Conservation (phyloP, 2,797 vertebrate genomes). For the Eutrigla gurnardus region DNA sequence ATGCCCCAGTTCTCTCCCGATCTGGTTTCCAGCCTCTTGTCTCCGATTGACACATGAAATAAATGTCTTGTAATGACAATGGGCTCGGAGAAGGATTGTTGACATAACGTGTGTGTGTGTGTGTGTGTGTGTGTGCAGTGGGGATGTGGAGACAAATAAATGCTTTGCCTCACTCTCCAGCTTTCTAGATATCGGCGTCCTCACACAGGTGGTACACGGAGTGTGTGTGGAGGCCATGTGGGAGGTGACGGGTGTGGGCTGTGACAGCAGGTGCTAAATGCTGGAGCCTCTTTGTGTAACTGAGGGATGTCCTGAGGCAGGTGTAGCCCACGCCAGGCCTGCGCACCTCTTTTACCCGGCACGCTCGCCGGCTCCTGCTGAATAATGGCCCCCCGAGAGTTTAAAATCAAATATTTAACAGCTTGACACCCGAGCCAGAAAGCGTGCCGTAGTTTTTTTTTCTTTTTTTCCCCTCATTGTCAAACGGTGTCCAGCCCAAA, state of each 20-base stretch:
- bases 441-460: slow-evolving; percentile 55
- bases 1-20: slow-evolving; percentile 32
- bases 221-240: slow-evolving; percentile 29
- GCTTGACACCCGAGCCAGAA: slow-evolving; percentile 75
- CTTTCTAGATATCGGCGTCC: slow-evolving; percentile 39
- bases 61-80: slow-evolving; percentile 34
- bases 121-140: background rate
- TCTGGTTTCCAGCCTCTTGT: slow-evolving; percentile 44
- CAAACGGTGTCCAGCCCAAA: slow-evolving; percentile 43
- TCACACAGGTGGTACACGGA: slow-evolving; percentile 58
- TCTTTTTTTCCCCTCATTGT: slow-evolving; percentile 44
- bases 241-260: slow-evolving; percentile 27
- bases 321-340: slow-evolving; percentile 20
- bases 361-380: slow-evolving; percentile 29
- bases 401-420: slow-evolving; percentile 74
- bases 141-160: background rate
- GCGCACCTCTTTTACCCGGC: too few relatives aligned
- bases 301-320: slow-evolving; percentile 51
- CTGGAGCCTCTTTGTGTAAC: slow-evolving; percentile 52
- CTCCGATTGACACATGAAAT: slow-evolving; percentile 36
- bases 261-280: slow-evolving; percentile 69
- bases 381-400: slow-evolving; percentile 32
- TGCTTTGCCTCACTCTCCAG: slow-evolving; percentile 11
- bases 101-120: slow-evolving; percentile 9
- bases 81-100: slow-evolving; percentile 17